A percentile compares a stretch with the other conserved stretches of the same genome.
phyloP scores from a whole-genome alignment of 1,140 invertebrate genomes.

The Drosophila burlai region DNA sequence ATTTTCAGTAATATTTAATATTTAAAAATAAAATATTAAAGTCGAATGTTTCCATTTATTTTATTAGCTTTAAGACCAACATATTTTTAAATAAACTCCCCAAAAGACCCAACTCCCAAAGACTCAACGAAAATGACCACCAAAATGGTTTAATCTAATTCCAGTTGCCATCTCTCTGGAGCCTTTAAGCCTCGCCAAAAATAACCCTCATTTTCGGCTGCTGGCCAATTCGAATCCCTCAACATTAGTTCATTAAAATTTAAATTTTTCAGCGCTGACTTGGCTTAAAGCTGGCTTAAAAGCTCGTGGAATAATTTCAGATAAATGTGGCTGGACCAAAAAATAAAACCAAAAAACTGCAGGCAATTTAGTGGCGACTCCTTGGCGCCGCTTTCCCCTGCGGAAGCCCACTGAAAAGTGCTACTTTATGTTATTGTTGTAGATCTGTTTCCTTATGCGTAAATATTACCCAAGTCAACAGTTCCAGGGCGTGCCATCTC shows the following conservation, averaged over 20 bases:
- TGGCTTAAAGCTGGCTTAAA: conserved; percentile 44
- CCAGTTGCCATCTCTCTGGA: conserved; percentile 23
- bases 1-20: not conserved
- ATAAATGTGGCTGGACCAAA: conserved; percentile 36
- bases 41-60: not conserved
- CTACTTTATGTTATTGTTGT: conserved; percentile 56
- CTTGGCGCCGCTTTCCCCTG: not conserved
- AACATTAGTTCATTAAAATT: conserved; percentile 66
- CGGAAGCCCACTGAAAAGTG: conserved; percentile 1
- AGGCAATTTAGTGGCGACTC: conserved; percentile 43
- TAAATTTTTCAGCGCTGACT: conserved; percentile 45
- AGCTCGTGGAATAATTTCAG: conserved; percentile 46
- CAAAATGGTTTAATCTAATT: conserved; percentile 30
- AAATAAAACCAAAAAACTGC: conserved; percentile 12
- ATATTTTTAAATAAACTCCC: not conserved
- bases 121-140: conserved; percentile 2
- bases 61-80: not conserved
- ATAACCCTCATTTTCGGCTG: conserved; percentile 17
- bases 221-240: conserved; percentile 34
- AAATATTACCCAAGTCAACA: conserved; percentile 53
- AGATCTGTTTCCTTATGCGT: conserved; percentile 57
- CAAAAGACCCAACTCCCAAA: not conserved
- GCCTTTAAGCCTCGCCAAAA: conserved; percentile 14
- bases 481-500: conserved; percentile 22
- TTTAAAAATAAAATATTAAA: not conserved